Base-by-base conservation (phyloP, 1,140 invertebrate species). In the Cryptotermes secundus region DNA sequence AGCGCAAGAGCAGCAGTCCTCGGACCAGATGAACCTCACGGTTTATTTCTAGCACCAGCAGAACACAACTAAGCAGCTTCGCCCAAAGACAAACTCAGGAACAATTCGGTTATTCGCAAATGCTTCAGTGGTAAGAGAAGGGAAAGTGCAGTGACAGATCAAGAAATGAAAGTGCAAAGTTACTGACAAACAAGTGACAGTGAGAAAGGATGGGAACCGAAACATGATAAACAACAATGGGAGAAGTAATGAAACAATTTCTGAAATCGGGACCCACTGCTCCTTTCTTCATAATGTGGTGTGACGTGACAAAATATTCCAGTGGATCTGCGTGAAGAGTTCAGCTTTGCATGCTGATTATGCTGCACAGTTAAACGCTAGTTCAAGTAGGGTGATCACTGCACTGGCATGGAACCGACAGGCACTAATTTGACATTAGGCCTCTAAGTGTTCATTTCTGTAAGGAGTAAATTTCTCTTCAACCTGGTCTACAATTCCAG, bases 11-110 rank as follows among this genome's bases (percentile, higher is more conserved):
- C 88, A 90, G 85, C 49, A 86, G 22, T 87, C 87, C 45, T 88
- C 89, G 79, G 91, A 91, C 85, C 90, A 91, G 85, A 90, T 92
- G 49, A 92, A 92, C 86, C 90, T 92, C 31, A 92, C 92, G 12
- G 92, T 93, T 22, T 93, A 93, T 85, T 93, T 93, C 86, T 93
- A 84, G 80, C 83, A 36, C 22, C 53, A 34, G 31, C 53, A 34
- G 1, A 72, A 10, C 26, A 12, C 16, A 72, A 72, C 6, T n/a
- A 72, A 3, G 26, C 26, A 72, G 59, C 59, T 72, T 72, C 26
- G 16, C 31, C 59, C 59, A 72, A 72, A 72, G 59, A 72, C 1
- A 72, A 72, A 72, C 59, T 31, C 0, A 72, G 10, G 14, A 72
- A 1, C 2, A 72, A 72, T 7, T 72, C 9, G 6, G 2, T 72